These are phyloP conservation scores for Drosophila kokeensis DNA, from an alignment of 2,888 invertebrate genomes.

Conservation along the genomic window DNA sequence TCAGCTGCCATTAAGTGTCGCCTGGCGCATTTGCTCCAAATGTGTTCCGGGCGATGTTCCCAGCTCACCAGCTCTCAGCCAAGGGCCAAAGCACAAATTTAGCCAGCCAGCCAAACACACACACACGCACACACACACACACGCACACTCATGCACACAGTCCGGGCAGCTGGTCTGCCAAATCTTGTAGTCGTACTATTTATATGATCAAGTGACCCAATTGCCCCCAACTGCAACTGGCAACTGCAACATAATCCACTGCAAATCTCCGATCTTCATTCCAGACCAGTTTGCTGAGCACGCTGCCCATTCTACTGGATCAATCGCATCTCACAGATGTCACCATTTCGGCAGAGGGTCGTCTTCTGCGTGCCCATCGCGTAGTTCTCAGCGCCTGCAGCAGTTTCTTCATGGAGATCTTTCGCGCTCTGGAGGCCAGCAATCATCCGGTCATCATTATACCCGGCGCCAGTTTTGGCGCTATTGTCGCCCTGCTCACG, in stretches of 20 bases:
- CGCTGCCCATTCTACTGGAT: conserved; percentile 91
- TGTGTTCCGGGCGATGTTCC: conserved; percentile 56
- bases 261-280: conserved; percentile 58
- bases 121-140: not conserved
- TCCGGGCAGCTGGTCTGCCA: conserved; percentile 54
- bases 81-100: conserved; percentile 54
- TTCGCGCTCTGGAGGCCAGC: conserved; percentile 86
- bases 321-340: conserved; percentile 94
- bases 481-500: conserved; percentile 89
- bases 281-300: conserved; percentile 91
- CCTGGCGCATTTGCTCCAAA: conserved; percentile 60
- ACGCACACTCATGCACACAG: not conserved
- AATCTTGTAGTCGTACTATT: conserved; percentile 59
- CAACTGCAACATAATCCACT: conserved; percentile 19
- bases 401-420: conserved; percentile 94
- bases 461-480: conserved; percentile 84
- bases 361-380: conserved; percentile 93
- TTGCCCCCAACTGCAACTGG: conserved; percentile 41
- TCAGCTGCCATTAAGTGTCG: conserved; percentile 66
- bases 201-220: conserved; percentile 71
- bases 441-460: conserved; percentile 85
- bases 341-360: conserved; percentile 93
- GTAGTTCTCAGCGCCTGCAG: conserved; percentile 95
- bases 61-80: conserved; percentile 31
- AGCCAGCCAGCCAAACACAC: conserved; percentile 24